Percentiles rank a stretch among this genome's conserved stretches.
Conservation (phyloP, 2,797 vertebrate species). For the Chiloscyllium punctatum region DNA sequence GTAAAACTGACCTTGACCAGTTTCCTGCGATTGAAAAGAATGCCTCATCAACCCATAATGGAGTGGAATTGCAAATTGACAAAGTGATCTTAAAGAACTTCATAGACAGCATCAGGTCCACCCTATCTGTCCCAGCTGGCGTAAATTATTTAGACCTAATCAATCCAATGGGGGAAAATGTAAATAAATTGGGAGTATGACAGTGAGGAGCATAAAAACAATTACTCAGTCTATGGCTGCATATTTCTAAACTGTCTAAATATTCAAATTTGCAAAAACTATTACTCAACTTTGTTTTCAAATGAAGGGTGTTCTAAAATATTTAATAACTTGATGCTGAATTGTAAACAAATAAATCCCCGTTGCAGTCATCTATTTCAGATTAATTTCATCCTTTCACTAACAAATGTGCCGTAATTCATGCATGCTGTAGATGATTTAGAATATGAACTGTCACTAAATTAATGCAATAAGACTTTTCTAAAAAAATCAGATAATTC, state of each 20-base stretch:
- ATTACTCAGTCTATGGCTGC: conserved; percentile 23
- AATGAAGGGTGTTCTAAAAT: conserved; percentile 27
- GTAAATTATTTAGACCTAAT: conserved; percentile 31
- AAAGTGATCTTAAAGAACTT: not conserved
- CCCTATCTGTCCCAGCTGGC: not conserved
- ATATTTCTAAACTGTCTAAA: conserved; percentile 17
- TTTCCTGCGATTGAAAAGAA: not conserved
- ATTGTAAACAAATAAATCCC: conserved; percentile 33
- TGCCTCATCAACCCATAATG: not conserved
- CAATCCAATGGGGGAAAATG: not conserved
- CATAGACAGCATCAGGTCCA: not conserved
- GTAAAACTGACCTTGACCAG: not conserved
- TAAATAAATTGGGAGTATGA: conserved; percentile 9
- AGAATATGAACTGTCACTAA: not conserved
- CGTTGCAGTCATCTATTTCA: conserved; percentile 2
- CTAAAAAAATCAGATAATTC: not conserved
- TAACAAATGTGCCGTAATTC: conserved; percentile 30
- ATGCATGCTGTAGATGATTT: not conserved
- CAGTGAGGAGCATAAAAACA: not conserved
- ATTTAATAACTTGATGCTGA: conserved; percentile 31
- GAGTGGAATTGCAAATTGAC: not conserved
- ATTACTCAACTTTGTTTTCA: conserved; percentile 38
- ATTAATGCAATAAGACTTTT: conserved; percentile 18
- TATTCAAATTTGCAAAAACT: conserved; percentile 26
- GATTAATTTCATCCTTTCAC: conserved; percentile 26